These are phyloP conservation scores for Babyrousa celebensis DNA, from an alignment of 2,797 vertebrate species.

Conservation along the genomic window DNA sequence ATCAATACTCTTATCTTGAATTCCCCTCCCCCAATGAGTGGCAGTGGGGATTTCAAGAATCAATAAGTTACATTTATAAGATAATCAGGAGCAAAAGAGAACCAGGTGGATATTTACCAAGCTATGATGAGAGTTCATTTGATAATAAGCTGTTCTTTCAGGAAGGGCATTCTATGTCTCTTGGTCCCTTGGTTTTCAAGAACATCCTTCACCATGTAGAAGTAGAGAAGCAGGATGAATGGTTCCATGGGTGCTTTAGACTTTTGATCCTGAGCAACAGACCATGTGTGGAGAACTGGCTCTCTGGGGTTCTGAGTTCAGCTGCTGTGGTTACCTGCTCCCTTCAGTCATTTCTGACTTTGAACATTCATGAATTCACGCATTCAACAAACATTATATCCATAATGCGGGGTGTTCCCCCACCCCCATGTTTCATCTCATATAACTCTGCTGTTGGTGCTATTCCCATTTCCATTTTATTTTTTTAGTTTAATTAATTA, in stretches of 20 bases:
- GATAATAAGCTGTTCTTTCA: conserved; percentile 12
- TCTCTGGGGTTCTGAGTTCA: not conserved
- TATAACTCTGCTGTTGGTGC: not conserved
- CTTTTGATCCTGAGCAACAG: not conserved
- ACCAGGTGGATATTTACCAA: not conserved
- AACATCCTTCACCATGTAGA: not conserved
- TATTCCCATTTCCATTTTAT: not conserved
- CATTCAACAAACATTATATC: not conserved
- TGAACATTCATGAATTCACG: not conserved
- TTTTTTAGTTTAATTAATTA: too few relatives aligned
- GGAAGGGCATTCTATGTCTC: not conserved
- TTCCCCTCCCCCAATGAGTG: not conserved
- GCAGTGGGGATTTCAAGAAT: conserved; percentile 25
- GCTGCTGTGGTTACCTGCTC: not conserved
- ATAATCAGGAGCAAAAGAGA: conserved; percentile 26
- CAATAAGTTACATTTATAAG: conserved; percentile 67
- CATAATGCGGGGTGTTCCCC: not conserved
- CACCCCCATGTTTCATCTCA: not conserved
- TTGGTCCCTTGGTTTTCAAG: conserved; percentile 23
- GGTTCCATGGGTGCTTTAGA: not conserved
- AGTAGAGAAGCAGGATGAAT: not conserved
- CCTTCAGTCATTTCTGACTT: not conserved
- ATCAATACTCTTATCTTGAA: conserved; percentile 42
- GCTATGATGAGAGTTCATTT: not conserved
- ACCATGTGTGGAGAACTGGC: not conserved